A percentile compares a stretch with the other conserved stretches of the same genome.
Conservation (phyloP, 1,140 invertebrate genomes). For the Calephelis virginiensis region DNA sequence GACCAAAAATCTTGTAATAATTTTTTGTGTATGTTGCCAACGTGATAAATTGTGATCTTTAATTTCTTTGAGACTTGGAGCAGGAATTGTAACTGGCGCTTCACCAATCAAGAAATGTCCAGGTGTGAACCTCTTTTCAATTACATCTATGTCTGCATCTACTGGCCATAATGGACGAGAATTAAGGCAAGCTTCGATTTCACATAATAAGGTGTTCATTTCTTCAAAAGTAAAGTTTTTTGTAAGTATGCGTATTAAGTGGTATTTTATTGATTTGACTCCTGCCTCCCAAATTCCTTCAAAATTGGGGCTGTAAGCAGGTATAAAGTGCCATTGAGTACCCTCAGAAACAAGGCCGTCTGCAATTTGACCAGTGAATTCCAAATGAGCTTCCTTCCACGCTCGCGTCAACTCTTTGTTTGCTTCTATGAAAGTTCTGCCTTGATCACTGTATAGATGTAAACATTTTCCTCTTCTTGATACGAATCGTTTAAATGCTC, state of each 20-base stretch:
- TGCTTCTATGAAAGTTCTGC: constrained; percentile 53
- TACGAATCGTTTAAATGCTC: no score
- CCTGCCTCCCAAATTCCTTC: constrained; percentile 12
- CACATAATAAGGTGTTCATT: background rate
- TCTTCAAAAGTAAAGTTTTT: constrained; percentile 18
- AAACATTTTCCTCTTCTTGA: no score
- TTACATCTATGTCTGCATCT: constrained; percentile 9
- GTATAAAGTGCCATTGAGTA: no score
- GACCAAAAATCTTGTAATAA: background rate
- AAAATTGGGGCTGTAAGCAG: constrained; percentile 35
- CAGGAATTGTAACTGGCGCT: no score
- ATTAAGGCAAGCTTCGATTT: constrained; percentile 23
- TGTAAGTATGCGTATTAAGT: constrained; percentile 17
- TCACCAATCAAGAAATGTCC: constrained; percentile 20
- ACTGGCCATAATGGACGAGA: constrained; percentile 17
- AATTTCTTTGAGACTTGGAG: no score
- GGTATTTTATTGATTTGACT: no score
- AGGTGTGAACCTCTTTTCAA: constrained; percentile 11
- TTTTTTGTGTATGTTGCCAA: background rate
- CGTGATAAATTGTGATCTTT: no score
- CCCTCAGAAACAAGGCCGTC: constrained; percentile 22
- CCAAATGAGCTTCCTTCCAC: constrained; percentile 7
- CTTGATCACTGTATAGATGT: constrained; percentile 48
- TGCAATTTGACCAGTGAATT: constrained; percentile 23
- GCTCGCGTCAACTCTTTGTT: constrained; percentile 31